Conservation (phyloP, 1,140 invertebrate genomes). For the Scaptomyza graminum region DNA sequence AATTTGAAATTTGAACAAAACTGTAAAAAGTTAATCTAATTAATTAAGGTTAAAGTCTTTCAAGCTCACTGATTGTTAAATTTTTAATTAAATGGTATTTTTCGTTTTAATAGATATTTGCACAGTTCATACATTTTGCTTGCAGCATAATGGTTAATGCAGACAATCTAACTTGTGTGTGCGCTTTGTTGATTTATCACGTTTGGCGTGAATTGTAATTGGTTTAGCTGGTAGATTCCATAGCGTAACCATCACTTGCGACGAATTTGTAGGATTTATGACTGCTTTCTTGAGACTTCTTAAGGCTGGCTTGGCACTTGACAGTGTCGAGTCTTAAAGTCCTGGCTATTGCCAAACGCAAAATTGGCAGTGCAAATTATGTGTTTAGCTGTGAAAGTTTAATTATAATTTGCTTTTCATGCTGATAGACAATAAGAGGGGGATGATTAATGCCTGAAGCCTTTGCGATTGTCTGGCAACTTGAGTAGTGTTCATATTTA, state of each 20-base stretch:
- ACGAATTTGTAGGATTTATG: conserved; percentile 30
- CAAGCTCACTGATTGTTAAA: no score
- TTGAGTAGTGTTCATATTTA: conserved; percentile 58
- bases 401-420: conserved; percentile 56
- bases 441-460: conserved; percentile 56
- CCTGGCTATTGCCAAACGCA: not conserved
- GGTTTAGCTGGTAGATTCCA: conserved; percentile 15
- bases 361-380: conserved; percentile 49
- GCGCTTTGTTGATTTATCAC: conserved; percentile 76
- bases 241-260: conserved; percentile 38
- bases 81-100: no score
- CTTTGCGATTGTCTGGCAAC: conserved; percentile 33
- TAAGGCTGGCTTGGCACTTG: no score
- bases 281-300: not conserved
- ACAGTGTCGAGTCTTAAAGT: not conserved
- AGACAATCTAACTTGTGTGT: conserved; percentile 7
- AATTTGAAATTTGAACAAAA: no score
- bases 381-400: conserved; percentile 60
- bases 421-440: conserved; percentile 34
- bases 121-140: conserved; percentile 10
- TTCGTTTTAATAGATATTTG: no score
- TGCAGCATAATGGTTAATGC: conserved; percentile 46
- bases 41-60: no score
- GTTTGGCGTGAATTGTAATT: conserved; percentile 67
- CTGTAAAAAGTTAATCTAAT: no score